phyloP scores from a whole-genome alignment of 2,113 vertebrate genomes.

The Notiomystis cincta region DNA sequence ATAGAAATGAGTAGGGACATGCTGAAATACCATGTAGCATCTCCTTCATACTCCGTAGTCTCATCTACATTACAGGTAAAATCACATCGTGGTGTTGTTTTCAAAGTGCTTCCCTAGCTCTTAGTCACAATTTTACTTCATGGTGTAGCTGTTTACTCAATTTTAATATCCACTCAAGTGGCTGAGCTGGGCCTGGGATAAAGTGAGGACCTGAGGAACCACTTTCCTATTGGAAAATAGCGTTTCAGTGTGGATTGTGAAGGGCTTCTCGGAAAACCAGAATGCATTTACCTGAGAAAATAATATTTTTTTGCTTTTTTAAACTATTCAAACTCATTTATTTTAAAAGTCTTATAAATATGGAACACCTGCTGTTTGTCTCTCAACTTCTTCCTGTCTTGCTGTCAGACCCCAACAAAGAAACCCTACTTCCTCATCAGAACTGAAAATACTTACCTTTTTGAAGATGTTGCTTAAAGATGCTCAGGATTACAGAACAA shows the following conservation, averaged over 20 bases:
- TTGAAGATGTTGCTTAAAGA: neutral
- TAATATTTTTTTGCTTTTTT: neutral
- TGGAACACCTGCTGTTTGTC: neutral
- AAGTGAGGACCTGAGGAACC: neutral
- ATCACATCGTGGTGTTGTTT: neutral
- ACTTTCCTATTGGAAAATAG: neutral
- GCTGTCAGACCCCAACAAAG: neutral
- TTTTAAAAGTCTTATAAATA: neutral
- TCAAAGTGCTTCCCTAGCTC: neutral
- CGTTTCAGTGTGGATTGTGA: neutral
- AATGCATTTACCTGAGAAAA: neutral
- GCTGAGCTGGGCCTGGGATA: neutral
- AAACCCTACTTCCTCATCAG: neutral
- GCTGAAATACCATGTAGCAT: neutral
- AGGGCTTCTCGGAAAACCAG: neutral
- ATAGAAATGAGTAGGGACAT: neutral
- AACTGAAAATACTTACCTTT: neutral
- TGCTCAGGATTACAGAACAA: neutral
- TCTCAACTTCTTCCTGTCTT: neutral
- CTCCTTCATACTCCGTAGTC: neutral
- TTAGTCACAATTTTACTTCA: neutral
- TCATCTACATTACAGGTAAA: neutral
- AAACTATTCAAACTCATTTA: neutral
- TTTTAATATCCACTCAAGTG: neutral
- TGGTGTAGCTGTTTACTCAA: neutral